Base-by-base conservation (phyloP, 2,113 vertebrate genomes). In the Actinemys pallida region DNA sequence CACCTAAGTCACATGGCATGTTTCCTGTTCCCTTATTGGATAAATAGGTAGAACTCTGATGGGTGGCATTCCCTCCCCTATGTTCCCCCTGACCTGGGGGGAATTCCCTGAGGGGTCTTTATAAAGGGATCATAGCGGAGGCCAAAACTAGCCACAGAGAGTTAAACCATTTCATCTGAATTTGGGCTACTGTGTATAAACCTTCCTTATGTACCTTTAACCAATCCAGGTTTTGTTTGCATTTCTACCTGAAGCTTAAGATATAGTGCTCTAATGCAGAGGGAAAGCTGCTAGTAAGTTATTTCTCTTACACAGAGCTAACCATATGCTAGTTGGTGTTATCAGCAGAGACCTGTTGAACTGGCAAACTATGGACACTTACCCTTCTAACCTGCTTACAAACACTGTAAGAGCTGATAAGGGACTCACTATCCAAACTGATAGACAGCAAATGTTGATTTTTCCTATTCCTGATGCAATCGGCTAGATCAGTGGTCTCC, bases 381-480 rank as follows among this genome's bases (percentile, higher is more conserved):
- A 96, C 54, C 83, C 92, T 94, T 92, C 78, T 62, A 97, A 94
- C 90, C 52, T 0, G 0, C 82, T 91, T 95, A 35, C 39, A 92
- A 95, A 94, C 47, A 17, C 53, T 75, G 6, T 83, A 90, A 79
- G 47, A 94, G 59, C 81, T 96, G 82, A 85, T 95, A 96, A 96
- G 78, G 82, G 52, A n/a, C 86, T 94, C 90, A 35, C 83, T 86
- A 92, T 90, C 80, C 87, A 97, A 95, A 62, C 14, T 81, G 86
- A 97, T 78, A 89, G 88, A 91, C 69, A 90, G 82, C 53, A 95
- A 78, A 86, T 76, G 84, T 94, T 97, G 93, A 84, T 96, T 97
- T 97, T 93, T 72, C 87, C 88, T 84, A 49, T 93, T 96, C 12
- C 93, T 92, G 86, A 52, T 54, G 92, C 94, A 96, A 16, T 0